A percentile compares a stretch with the other conserved stretches of the same genome.
These are phyloP conservation scores for Mesoligia furuncula DNA, from an alignment of 2,888 invertebrate genomes.

Conservation along the genomic window DNA sequence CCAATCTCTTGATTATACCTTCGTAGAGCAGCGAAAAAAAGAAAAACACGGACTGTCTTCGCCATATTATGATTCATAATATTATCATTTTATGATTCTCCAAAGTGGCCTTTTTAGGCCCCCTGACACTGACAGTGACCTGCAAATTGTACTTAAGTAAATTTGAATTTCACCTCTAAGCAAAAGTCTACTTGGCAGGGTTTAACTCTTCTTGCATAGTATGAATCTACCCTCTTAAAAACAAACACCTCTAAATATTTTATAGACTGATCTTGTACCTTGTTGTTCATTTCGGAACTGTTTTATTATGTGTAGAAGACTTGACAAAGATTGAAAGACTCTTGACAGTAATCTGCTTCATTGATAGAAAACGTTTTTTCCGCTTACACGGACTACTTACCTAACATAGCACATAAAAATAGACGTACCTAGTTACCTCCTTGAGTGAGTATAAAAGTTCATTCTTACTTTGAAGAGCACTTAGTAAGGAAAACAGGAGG, in stretches of 20 bases:
- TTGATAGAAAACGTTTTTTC: background rate
- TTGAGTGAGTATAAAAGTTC: background rate
- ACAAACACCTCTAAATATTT: background rate
- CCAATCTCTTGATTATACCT: too few species aligned
- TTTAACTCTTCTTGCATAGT: background rate
- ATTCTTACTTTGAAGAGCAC: slow-evolving; percentile 27
- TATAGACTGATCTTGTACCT: background rate
- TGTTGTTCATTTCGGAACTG: background rate
- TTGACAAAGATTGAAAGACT: background rate
- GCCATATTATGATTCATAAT: too few species aligned
- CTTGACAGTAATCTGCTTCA: background rate
- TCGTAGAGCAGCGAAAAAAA: too few species aligned
- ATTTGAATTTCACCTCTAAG: background rate
- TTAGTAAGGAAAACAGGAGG: slow-evolving; percentile 27
- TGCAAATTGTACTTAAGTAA: too few species aligned
- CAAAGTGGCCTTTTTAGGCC: too few species aligned
- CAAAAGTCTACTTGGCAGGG: background rate
- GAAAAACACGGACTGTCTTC: too few species aligned
- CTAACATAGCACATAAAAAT: background rate
- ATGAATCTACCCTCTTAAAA: background rate
- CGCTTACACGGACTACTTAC: too few species aligned
- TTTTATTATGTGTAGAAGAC: background rate
- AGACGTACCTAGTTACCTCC: background rate
- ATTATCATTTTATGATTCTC: too few species aligned
- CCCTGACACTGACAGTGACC: too few species aligned